Evolutionary conservation across 2,797 vertebrate genomes (phyloP), one percentile per base, ranked within the genome.

Genomic region (Phalanger gymnotis): DNA sequence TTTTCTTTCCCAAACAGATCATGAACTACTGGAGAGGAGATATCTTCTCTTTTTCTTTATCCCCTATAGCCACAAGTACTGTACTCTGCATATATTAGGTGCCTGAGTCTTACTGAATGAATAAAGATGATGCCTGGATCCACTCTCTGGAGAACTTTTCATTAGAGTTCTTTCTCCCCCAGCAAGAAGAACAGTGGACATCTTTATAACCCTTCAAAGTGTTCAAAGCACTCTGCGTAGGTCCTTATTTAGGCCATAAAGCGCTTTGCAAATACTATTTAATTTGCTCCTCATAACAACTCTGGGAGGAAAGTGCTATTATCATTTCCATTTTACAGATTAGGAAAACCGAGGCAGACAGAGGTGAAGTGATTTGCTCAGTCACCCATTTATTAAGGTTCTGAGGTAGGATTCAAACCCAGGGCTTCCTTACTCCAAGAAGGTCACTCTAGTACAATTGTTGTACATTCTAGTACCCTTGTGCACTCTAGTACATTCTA

Each of bases 161-260:
- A 7, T 81, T 81, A 27, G 22, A 81, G 19, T 47, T 47, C 47
- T 81, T 47, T 1, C 12, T 31, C 58, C 28, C 2, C n/a, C 7
- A 25, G 14, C 7, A 73, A 73, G 7, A 47, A 47, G 47, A 81
- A 10, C 40, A 81, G 47, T 47, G n/a, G 47, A 54, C 47, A 61
- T 96, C 61, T 95, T 90, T 92, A 94, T 91, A n/a, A 91, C 92
- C 95, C 87, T 91, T 94, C 93, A 91, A 58, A 30, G 92, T 95
- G 93, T 95, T 52, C 93, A 61, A 25, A 40, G 25, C n/a, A 27
- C 52, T 92, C 94, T 87, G 87, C 93, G 58, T 66, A 96, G 93
- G 92, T 96, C 90, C 66, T 93, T 66, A 95, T 73, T 40, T 73
- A 31, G 34, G 40, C n/a, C 61, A 73, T 9, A 73, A 73, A 81